Evolutionary conservation across 2,888 invertebrate genomes (phyloP).

Genomic region (Tigriopus californicus): DNA sequence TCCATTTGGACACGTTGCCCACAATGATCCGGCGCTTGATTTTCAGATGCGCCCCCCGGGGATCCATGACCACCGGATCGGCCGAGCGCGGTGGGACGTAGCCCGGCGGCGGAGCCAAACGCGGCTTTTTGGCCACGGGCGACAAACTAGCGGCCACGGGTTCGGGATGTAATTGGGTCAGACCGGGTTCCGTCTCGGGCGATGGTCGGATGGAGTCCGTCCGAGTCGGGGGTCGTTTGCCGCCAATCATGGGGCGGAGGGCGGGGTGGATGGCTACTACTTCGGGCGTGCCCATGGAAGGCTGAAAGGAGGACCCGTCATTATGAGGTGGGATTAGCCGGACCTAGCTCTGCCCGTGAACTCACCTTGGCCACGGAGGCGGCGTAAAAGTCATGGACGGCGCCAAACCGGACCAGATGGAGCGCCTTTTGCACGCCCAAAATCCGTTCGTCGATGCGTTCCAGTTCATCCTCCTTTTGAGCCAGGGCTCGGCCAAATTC

Average conservation of each 20-base stretch:
- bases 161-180: not conserved
- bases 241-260: conserved; percentile 46
- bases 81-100: conserved; percentile 30
- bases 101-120: no score
- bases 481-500: conserved; percentile 46
- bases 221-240: not conserved
- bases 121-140: not conserved
- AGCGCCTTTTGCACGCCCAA: conserved; percentile 37
- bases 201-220: no score
- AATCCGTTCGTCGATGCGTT: conserved; percentile 45
- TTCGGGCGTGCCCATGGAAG: not conserved
- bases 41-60: conserved; percentile 26
- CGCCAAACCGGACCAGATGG: conserved; percentile 39
- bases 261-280: conserved; percentile 48
- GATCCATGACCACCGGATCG: conserved; percentile 20
- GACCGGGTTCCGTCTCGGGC: conserved; percentile 15
- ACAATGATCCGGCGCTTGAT: conserved; percentile 28
- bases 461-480: conserved; percentile 47
- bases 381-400: conserved; percentile 39
- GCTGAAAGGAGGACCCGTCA: not conserved
- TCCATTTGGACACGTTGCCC: conserved; percentile 67
- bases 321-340: not conserved
- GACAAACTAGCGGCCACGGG: not conserved
- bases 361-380: not conserved
- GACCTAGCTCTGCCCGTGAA: not conserved